Evolutionary conservation across 2,113 vertebrate species (phyloP), one percentile per base, ranked within the genome.

Genomic region (Regulus satrapa): DNA sequence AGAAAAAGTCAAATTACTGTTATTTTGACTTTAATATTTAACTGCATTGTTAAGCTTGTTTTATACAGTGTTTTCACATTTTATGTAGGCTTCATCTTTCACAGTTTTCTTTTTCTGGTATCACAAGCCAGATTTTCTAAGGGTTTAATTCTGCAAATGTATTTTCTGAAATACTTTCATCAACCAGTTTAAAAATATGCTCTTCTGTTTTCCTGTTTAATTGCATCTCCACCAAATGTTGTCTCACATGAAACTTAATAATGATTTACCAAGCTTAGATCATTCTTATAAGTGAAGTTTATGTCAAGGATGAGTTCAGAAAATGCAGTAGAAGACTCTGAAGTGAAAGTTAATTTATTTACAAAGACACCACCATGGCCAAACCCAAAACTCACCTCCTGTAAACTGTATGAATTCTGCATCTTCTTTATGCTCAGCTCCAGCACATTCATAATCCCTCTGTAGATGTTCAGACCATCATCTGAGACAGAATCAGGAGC

Each of bases 371-470:
- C 31, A 29, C 31, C 34, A 21, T 5, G 23, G 19, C 16, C 45
- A 67, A 78, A 63, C 8, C 20, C 61, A 51, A 88, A 83, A 36
- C 95, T 95, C 49, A 98, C 98, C 98, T 98, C 98, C 79, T 96
- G 97, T 23, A 98, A 59, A 15, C 54, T 96, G 49, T 98, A 98
- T 23, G 85, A 93, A 38, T 96, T 89, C 43, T 97, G 95, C n/a
- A 34, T 73, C 86, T 89, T 95, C 92, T 97, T 98, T 17, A 97
- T 18, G 61, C 75, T 97, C 45, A 96, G 18, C 67, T 98, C 96
- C 36, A 97, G 41, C 19, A 94, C 5, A 12, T 94, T 97, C 64
- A 98, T 5, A 41, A 98, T 24, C 25, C 97, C 98, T 68, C 96
- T 96, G 71, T 82, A 84, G 77, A 98, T 25, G 77, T 98, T 98